These are phyloP conservation scores for Fragum whitleyi DNA, from an alignment of 2,888 invertebrate species.

Conservation along the genomic window DNA sequence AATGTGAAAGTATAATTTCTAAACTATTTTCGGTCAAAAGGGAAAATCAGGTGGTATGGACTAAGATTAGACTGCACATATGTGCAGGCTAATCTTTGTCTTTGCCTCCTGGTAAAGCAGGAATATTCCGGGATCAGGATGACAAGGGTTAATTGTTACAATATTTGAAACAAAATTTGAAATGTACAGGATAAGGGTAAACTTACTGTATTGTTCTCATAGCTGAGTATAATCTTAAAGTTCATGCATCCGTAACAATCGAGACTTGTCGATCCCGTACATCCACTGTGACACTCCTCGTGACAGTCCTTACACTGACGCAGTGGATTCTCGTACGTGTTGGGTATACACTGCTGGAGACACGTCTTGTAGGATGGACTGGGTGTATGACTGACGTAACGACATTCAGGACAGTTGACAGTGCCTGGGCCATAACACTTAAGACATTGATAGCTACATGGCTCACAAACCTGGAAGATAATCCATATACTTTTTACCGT, in stretches of 20 bases:
- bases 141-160: too few relatives aligned
- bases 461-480: constrained; percentile 90
- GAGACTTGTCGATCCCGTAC: constrained; percentile 75
- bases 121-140: too few relatives aligned
- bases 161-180: too few relatives aligned
- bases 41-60: too few relatives aligned
- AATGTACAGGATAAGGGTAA: too few relatives aligned
- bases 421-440: constrained; percentile 95
- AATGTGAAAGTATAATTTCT: too few relatives aligned
- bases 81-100: too few relatives aligned
- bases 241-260: constrained; percentile 80
- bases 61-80: too few relatives aligned
- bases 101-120: too few relatives aligned
- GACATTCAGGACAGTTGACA: constrained; percentile 93
- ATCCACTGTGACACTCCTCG: constrained; percentile 91
- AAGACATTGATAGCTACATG: constrained; percentile 95
- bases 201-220: constrained; percentile 53
- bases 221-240: constrained; percentile 69
- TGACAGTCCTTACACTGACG: constrained; percentile 92
- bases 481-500: not conserved
- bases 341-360: constrained; percentile 92
- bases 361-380: constrained; percentile 85
- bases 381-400: constrained; percentile 90
- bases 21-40: too few relatives aligned
- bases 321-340: constrained; percentile 93